A percentile compares a stretch with the other conserved stretches of the same genome.
phyloP scores from a whole-genome alignment of 2,888 invertebrate genomes.

The Mystacides longicornis region DNA sequence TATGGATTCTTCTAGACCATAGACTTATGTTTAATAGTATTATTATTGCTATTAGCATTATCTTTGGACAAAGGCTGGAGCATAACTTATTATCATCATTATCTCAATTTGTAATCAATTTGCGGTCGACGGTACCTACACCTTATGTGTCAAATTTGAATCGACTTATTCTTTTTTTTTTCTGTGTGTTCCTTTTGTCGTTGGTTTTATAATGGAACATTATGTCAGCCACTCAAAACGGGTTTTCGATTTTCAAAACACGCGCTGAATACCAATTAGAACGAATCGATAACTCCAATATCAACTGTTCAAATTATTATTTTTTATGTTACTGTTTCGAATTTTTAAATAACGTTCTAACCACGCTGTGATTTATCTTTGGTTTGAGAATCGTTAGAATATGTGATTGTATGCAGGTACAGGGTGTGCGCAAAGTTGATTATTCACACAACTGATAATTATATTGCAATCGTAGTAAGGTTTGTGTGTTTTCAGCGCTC shows the following conservation, averaged over 20 bases:
- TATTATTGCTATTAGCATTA: background rate
- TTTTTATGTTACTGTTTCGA: no score
- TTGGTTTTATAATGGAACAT: background rate
- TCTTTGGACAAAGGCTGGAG: background rate
- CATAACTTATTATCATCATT: background rate
- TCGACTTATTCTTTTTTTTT: background rate
- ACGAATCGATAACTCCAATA: no score
- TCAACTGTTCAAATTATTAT: no score
- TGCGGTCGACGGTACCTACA: background rate
- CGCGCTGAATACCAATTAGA: no score
- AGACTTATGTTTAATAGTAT: background rate
- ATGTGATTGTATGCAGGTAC: no score
- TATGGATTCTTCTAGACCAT: background rate
- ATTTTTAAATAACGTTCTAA: no score
- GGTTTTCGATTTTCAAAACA: no score
- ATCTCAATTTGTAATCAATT: slow-evolving; percentile 2
- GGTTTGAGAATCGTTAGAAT: background rate
- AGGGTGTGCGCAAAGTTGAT: background rate
- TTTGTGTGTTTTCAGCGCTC: background rate
- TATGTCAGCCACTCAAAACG: background rate
- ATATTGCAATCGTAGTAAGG: background rate
- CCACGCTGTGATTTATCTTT: no score
- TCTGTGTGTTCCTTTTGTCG: background rate
- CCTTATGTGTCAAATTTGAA: background rate
- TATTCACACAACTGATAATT: background rate